phyloP scores from a whole-genome alignment of 2,113 vertebrate genomes.

The Phaethon lepturus region DNA sequence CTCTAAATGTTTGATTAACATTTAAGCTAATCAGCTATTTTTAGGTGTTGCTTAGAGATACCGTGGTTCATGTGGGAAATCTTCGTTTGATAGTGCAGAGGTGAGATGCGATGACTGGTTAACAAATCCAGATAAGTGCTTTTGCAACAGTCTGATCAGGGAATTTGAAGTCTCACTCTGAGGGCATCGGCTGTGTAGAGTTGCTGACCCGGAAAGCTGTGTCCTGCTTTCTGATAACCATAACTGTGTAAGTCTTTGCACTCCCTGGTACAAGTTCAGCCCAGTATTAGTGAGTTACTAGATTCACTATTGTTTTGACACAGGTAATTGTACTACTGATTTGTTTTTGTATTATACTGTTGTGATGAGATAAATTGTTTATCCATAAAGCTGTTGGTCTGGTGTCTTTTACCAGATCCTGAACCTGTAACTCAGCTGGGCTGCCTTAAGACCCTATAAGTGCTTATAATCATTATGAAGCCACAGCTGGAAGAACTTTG shows the following conservation, averaged over 20 bases:
- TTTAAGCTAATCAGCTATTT: not conserved
- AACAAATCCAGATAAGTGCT: not conserved
- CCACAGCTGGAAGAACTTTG: not conserved
- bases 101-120: not conserved
- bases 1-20: not conserved
- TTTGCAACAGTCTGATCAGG: not conserved
- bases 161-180: not conserved
- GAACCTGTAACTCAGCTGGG: not conserved
- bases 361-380: not conserved
- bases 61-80: not conserved
- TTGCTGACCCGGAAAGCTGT: not conserved
- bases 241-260: not conserved
- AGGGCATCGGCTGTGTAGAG: not conserved
- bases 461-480: not conserved
- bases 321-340: not conserved
- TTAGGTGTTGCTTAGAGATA: not conserved
- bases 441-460: not conserved
- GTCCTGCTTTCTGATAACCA: not conserved
- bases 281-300: not conserved
- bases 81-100: not conserved
- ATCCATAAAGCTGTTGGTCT: not conserved
- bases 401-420: not conserved
- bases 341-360: not conserved
- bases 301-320: not conserved
- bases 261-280: fast-evolving